Base-by-base conservation (phyloP, 1,140 invertebrate genomes). In the Cydia strobilella region DNA sequence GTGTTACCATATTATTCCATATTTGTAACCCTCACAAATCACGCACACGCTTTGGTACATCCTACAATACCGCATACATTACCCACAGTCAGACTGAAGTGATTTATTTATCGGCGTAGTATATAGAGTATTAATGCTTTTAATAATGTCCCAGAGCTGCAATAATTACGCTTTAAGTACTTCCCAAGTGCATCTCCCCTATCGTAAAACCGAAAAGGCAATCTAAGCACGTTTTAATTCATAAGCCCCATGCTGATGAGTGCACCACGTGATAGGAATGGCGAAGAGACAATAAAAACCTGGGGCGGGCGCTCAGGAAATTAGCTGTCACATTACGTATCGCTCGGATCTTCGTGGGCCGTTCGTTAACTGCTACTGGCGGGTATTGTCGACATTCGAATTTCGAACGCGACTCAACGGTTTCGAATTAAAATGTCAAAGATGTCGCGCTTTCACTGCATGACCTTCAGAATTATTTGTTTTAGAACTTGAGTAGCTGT, bases 191-290 rank as follows among this genome's bases (percentile, higher is more conserved):
- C 66, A 81, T 81, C 76, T 86, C 51, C 72, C 80, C 76, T 78
- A 18, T 18, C 51, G 15, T 54, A 54, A 66, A 66, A 69, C n/a
- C n/a, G 65, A 18, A 75, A 78, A 78, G 79, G 82, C 77, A 90
- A 89, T 85, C 87, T 84, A 85, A 86, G 86, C 90, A 91, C 88
- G 90, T 91, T 90, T 90, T 89, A 91, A 90, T 91, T 89, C 86
- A 81, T 82, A 90, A 90, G 87, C 89, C 86, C 84, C 83, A 80
- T 82, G 85, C 85, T 88, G 87, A 91, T 90, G 88, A 90, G 77
- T 89, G 85, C 86, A 84, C 82, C 82, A 82, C 90, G 90, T 90
- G 88, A 87, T 85, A 66, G 63, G 90, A 87, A 86, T 89, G 77
- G 74, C 77, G 84, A 90, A 81, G 73, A 20, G 79, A 83, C 85